Evolutionary conservation across 1,140 invertebrate species (phyloP).

Genomic region (Hermatobates lingyangjiaoensis): DNA sequence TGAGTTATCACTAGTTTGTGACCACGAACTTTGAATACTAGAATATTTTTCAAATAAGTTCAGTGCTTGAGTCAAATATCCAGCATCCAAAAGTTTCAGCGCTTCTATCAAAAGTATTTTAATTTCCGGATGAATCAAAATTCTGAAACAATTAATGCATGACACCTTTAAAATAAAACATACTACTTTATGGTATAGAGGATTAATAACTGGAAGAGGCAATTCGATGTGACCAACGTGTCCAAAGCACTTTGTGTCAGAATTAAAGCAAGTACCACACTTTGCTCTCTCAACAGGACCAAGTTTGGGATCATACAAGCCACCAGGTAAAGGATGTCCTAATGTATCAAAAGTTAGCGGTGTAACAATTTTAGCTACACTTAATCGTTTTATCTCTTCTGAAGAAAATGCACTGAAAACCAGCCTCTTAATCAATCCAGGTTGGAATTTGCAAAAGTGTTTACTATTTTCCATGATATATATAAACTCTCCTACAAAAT

Average conservation of each 20-base stretch:
- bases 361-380: constrained; percentile 69
- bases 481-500: neutral
- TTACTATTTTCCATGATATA: neutral
- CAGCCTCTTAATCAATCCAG: neutral
- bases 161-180: constrained; percentile 42
- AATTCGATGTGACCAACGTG: constrained; percentile 91
- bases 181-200: constrained; percentile 63
- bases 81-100: constrained; percentile 51
- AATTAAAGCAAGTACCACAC: constrained; percentile 66
- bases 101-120: constrained; percentile 50
- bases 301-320: constrained; percentile 68
- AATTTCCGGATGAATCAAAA: constrained; percentile 41
- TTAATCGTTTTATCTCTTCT: constrained; percentile 71
- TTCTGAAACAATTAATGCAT: constrained; percentile 47
- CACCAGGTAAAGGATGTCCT: constrained; percentile 60
- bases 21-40: no score
- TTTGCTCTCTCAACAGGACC: constrained; percentile 34
- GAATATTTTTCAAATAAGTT: constrained; percentile 29
- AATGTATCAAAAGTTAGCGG: constrained; percentile 66
- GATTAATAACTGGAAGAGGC: constrained; percentile 81
- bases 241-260: constrained; percentile 55
- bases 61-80: constrained; percentile 48
- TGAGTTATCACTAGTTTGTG: no score
- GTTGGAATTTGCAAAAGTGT: neutral
- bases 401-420: constrained; percentile 22